These are phyloP conservation scores for Lamellibrachia satsuma DNA, from an alignment of 2,888 invertebrate species.

Conservation along the genomic window DNA sequence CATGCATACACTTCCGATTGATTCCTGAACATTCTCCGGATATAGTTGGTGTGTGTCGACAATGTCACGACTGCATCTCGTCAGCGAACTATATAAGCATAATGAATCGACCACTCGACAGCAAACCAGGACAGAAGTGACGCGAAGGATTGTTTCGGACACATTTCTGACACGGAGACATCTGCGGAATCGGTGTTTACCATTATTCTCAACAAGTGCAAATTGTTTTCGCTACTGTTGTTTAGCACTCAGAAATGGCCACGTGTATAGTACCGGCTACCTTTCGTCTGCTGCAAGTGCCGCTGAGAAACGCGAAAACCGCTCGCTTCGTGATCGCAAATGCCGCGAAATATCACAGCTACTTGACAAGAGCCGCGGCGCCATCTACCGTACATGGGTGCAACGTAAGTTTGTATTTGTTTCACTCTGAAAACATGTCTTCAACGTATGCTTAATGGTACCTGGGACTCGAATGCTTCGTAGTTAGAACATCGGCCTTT, in stretches of 20 bases:
- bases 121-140: neutral
- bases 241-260: neutral
- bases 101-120: neutral
- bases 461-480: too few relatives aligned
- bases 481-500: too few relatives aligned
- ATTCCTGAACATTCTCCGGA: neutral
- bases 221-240: neutral
- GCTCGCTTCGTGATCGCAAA: neutral
- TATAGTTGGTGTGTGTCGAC: neutral
- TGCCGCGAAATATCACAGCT: neutral
- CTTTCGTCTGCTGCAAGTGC: constrained; percentile 12
- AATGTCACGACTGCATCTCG: neutral
- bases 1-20: neutral
- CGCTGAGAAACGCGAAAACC: neutral
- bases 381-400: neutral
- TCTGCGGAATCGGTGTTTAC: neutral
- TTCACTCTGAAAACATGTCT: neutral
- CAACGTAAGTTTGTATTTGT: neutral
- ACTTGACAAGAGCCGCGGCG: neutral
- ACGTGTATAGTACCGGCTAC: neutral
- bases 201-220: neutral
- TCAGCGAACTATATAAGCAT: constrained; percentile 12
- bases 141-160: too few relatives aligned
- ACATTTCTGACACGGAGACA: neutral
- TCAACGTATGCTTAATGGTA: neutral